phyloP scores from a whole-genome alignment of 2,797 vertebrate species.

The Phalloptychus januarius region DNA sequence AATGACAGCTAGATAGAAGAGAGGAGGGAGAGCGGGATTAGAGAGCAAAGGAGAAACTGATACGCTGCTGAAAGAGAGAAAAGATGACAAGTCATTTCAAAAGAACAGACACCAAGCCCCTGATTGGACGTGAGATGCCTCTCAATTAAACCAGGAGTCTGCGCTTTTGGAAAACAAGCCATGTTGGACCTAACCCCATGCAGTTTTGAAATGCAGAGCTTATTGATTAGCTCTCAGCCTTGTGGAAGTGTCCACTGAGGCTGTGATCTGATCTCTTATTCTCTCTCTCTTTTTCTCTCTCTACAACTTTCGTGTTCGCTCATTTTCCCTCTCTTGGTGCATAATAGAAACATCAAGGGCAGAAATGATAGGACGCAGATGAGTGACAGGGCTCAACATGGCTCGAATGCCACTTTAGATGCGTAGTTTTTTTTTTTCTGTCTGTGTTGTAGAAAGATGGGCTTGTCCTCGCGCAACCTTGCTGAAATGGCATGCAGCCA shows the following conservation, averaged over 20 bases:
- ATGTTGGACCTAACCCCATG: slow-evolving; percentile 36
- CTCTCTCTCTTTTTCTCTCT: slow-evolving; percentile 8
- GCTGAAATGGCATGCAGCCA: neutral
- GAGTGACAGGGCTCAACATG: slow-evolving; percentile 44
- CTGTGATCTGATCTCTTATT: slow-evolving; percentile 27
- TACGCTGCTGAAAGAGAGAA: slow-evolving; percentile 36
- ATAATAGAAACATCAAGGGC: slow-evolving; percentile 53
- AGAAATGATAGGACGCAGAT: slow-evolving; percentile 29
- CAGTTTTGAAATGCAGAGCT: slow-evolving; percentile 54
- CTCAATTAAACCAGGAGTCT: slow-evolving; percentile 47
- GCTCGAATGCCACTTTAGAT: slow-evolving; percentile 23
- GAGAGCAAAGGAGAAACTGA: slow-evolving; percentile 41
- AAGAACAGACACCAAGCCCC: slow-evolving; percentile 52
- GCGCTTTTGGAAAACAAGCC: slow-evolving; percentile 21
- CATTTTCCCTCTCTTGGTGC: slow-evolving; percentile 36
- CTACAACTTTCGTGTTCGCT: slow-evolving; percentile 27
- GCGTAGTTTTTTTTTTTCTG: neutral
- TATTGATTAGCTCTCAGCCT: slow-evolving; percentile 65
- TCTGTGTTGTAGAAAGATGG: neutral
- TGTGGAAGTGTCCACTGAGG: slow-evolving; percentile 61
- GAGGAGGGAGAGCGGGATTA: slow-evolving; percentile 10
- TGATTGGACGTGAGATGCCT: slow-evolving; percentile 60
- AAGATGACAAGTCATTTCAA: slow-evolving; percentile 64
- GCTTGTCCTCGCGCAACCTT: neutral
- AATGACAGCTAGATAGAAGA: slow-evolving; percentile 24